Percentiles rank a stretch among this genome's conserved stretches.
phyloP scores from a whole-genome alignment of 2,113 vertebrate genomes.

The Pteropus alecto region DNA sequence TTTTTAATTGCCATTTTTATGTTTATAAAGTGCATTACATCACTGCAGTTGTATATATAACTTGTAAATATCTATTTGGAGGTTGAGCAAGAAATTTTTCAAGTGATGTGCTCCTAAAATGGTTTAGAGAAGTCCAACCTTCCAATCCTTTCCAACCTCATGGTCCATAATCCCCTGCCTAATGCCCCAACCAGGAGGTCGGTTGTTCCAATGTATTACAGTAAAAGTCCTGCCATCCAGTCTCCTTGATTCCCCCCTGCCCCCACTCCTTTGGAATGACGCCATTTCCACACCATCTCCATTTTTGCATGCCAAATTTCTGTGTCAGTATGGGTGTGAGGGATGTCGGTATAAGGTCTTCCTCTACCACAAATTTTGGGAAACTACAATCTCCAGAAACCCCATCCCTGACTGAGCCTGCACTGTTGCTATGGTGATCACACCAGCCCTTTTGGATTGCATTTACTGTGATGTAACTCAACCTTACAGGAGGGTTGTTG shows the following conservation, averaged over 20 bases:
- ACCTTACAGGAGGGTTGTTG: accelerated
- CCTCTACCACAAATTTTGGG: neutral
- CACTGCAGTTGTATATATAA: neutral
- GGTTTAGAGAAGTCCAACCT: neutral
- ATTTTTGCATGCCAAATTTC: neutral
- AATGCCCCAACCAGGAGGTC: neutral
- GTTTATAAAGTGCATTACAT: neutral
- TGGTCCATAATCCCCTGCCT: neutral
- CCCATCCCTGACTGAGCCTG: neutral
- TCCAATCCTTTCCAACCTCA: neutral
- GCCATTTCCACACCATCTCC: neutral
- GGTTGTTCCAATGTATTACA: neutral
- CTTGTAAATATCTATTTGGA: neutral
- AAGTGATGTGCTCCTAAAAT: neutral
- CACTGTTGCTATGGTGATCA: neutral
- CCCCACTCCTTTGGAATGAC: no score
- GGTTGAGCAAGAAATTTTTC: neutral
- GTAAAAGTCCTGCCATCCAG: neutral
- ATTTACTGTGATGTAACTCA: neutral
- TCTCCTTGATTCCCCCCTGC: neutral
- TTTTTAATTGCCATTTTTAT: neutral
- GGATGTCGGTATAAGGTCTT: neutral
- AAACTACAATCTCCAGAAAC: slow-evolving; percentile 32
- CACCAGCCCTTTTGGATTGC: accelerated
- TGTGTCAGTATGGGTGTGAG: accelerated